phyloP scores from a whole-genome alignment of 2,113 vertebrate genomes.

The Colaptes auratus region DNA sequence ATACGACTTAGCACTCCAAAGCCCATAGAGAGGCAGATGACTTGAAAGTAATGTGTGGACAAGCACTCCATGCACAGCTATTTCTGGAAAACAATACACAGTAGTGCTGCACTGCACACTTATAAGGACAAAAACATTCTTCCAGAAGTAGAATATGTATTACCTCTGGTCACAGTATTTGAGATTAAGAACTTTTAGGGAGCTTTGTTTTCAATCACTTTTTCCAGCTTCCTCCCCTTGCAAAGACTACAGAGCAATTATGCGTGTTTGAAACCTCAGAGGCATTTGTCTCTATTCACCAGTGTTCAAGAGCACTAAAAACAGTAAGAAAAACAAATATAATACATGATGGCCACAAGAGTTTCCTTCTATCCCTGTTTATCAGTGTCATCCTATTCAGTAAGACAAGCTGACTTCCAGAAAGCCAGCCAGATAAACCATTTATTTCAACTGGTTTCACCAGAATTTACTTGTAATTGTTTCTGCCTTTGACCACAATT shows the following conservation, averaged over 20 bases:
- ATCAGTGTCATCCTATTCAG: background rate
- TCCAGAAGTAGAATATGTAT: background rate
- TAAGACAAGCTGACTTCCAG: background rate
- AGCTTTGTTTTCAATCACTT: fast-evolving
- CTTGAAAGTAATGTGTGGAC: background rate
- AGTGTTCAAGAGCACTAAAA: background rate
- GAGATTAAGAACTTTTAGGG: background rate
- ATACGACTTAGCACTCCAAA: background rate
- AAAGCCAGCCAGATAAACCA: background rate
- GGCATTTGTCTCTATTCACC: background rate
- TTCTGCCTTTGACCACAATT: background rate
- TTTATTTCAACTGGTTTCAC: background rate
- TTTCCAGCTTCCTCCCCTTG: background rate
- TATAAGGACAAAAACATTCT: background rate
- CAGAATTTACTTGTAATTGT: background rate
- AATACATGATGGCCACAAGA: fast-evolving
- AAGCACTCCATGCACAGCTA: background rate
- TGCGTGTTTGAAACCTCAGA: background rate
- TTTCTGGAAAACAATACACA: background rate
- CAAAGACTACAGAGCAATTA: fast-evolving
- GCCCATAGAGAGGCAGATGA: background rate
- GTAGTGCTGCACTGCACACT: no score
- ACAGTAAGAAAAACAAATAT: fast-evolving
- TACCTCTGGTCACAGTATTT: background rate
- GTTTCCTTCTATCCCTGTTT: no score